Percentiles rank a stretch among this genome's conserved stretches.
Evolutionary conservation across 2,888 invertebrate genomes (phyloP).

Genomic region (Lasioglossum oenotherae): DNA sequence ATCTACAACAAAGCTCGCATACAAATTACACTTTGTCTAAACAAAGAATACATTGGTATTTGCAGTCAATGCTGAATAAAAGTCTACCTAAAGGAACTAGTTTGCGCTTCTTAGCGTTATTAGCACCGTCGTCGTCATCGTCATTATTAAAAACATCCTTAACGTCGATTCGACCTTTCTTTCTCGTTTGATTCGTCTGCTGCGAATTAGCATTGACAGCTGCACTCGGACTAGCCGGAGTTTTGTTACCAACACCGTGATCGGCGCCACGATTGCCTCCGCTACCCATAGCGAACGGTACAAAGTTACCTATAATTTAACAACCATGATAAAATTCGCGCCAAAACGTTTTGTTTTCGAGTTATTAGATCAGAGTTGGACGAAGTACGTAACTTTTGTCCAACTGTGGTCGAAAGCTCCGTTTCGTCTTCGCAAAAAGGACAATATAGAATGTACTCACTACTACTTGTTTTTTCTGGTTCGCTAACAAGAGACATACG

Average conservation of each 20-base stretch:
- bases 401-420: neutral
- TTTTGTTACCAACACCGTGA: conserved; percentile 81
- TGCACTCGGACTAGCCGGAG: conserved; percentile 81
- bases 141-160: conserved; percentile 95
- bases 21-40: neutral
- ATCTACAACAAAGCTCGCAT: conserved; percentile 82
- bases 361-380: too few relatives aligned
- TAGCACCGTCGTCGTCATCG: conserved; percentile 88
- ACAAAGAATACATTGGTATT: neutral
- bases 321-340: neutral
- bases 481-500: conserved; percentile 83
- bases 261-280: conserved; percentile 77
- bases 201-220: conserved; percentile 72
- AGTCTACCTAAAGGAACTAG: conserved; percentile 90
- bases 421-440: neutral
- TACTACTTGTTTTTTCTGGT: conserved; percentile 81
- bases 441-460: conserved; percentile 66
- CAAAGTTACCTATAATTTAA: conserved; percentile 79
- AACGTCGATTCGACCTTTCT: conserved; percentile 89
- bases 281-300: conserved; percentile 83
- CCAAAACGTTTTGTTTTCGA: too few relatives aligned
- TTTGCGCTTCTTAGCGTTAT: conserved; percentile 89
- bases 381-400: neutral
- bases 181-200: conserved; percentile 85
- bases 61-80: neutral